Percentiles rank a stretch among this genome's conserved stretches.
Evolutionary conservation across 2,888 invertebrate species (phyloP).

Genomic region (Caenorhabditis macrosperma): DNA sequence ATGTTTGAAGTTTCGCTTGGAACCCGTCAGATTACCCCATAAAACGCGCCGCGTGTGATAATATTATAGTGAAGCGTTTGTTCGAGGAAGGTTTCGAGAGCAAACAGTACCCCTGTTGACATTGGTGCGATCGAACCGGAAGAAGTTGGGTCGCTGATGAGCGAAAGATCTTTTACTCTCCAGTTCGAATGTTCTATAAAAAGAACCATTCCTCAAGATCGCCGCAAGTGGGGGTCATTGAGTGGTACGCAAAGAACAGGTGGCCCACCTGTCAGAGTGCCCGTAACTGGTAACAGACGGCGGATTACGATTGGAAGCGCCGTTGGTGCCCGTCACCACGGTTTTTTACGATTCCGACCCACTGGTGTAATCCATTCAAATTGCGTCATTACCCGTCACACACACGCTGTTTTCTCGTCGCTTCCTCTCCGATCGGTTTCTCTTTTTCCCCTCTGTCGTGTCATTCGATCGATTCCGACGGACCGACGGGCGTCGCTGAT

Average conservation of each 20-base stretch:
- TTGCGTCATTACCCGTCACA: conserved; percentile 58
- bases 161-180: not conserved
- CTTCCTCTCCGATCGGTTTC: conserved; percentile 30
- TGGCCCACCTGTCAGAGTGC: not conserved
- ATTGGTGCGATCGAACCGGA: conserved; percentile 13
- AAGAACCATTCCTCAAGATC: not conserved
- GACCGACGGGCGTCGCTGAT: conserved; percentile 41
- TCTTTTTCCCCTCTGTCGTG: conserved; percentile 10
- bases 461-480: conserved; percentile 45
- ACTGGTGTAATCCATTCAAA: conserved; percentile 56
- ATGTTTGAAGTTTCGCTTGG: conserved; percentile 51
- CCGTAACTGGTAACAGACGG: not conserved
- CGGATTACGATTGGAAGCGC: not conserved
- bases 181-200: not conserved
- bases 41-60: conserved; percentile 30
- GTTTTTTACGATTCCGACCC: conserved; percentile 54
- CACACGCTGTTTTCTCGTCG: conserved; percentile 40
- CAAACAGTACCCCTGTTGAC: conserved; percentile 48
- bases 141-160: not conserved
- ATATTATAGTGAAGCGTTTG: conserved; percentile 43
- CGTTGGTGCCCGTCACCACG: conserved; percentile 35
- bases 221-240: not conserved
- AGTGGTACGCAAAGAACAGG: not conserved
- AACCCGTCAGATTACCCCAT: conserved; percentile 48
- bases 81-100: conserved; percentile 43